Evolutionary conservation across 2,113 vertebrate genomes (phyloP).

Genomic region (Todiramphus saurophagus): DNA sequence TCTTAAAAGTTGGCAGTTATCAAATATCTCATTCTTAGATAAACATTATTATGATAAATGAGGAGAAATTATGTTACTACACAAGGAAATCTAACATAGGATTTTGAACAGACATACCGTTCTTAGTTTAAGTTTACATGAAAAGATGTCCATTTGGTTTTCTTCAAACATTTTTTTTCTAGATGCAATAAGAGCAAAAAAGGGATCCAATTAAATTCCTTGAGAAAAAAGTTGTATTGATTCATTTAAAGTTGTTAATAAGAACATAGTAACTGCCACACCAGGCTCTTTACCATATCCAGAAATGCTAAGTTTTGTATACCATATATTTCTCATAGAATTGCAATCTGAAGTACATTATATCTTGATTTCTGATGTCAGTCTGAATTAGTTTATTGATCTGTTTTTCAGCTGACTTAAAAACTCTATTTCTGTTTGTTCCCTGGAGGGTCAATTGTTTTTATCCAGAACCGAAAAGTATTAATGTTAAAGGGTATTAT

Average conservation of each 20-base stretch:
- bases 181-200: background rate
- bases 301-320: background rate
- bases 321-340: background rate
- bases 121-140: background rate
- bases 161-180: background rate
- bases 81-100: background rate
- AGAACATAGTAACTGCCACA: background rate
- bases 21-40: background rate
- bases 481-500: background rate
- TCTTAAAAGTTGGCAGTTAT: background rate
- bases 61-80: background rate
- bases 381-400: slow-evolving; percentile 51
- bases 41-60: background rate
- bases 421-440: slow-evolving; percentile 13
- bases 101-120: background rate
- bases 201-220: background rate
- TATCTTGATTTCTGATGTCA: slow-evolving; percentile 12
- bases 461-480: background rate
- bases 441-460: background rate
- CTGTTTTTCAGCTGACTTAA: background rate
- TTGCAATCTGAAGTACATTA: background rate
- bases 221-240: background rate
- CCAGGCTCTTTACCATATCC: background rate
- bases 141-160: background rate
- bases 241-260: background rate